phyloP scores from a whole-genome alignment of 2,797 vertebrate species.

The Xerus rutilus region DNA sequence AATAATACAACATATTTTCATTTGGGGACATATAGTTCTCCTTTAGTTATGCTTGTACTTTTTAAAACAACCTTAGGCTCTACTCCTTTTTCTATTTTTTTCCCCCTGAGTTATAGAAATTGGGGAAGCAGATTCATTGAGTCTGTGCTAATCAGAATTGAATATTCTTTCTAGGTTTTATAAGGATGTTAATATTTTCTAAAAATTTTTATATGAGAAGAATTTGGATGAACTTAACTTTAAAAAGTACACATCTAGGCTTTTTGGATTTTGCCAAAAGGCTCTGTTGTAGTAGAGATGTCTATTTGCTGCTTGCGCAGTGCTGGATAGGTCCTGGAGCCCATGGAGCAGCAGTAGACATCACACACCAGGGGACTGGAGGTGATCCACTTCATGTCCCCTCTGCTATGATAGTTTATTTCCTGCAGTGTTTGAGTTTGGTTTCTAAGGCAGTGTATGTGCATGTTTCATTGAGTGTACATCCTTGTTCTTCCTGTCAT shows the following conservation, averaged over 20 bases:
- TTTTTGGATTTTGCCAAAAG: background rate
- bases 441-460: background rate
- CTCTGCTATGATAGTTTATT: background rate
- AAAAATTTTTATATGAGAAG: slow-evolving; percentile 12
- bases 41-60: slow-evolving; percentile 1
- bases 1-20: background rate
- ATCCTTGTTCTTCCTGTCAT: background rate
- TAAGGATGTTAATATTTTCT: background rate
- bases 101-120: background rate
- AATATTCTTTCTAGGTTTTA: background rate
- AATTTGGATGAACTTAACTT: slow-evolving; percentile 2
- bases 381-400: background rate
- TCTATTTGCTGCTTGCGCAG: background rate
- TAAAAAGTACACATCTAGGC: background rate
- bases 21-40: background rate
- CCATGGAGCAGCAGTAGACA: rapidly evolving
- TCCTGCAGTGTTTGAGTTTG: background rate
- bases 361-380: rapidly evolving
- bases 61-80: background rate
- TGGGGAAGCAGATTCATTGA: background rate
- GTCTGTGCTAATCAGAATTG: background rate
- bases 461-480: rapidly evolving
- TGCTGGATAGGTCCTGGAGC: background rate
- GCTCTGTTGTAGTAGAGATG: background rate
- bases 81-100: background rate